Base-by-base conservation (phyloP, 1,140 invertebrate genomes). In the Aphaenogaster floridana region DNA sequence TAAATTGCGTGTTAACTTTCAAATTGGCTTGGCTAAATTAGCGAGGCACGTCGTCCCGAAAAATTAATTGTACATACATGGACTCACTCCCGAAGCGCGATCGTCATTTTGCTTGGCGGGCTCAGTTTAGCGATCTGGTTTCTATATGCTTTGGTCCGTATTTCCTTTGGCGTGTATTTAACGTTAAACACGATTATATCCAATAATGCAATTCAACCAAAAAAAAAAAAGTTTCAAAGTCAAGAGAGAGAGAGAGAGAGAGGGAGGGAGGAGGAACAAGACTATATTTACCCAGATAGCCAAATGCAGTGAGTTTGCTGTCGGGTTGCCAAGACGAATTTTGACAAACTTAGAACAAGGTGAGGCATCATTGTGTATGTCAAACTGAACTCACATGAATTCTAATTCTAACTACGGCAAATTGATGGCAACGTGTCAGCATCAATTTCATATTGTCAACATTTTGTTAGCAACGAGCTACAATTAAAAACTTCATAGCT, bases 11-110 rank as follows among this genome's bases (percentile, higher is more conserved):
- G 79, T 71, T 59, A 81, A 81, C 79, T 83, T 83, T 71, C 64
- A 52, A 81, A 81, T 83, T 64, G 79, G 45, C 21, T 83, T 83
- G 50, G 17, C 68, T 83, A 72, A 83, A 59, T 36, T 72, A 72
- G 66, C 79, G 68, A 83, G 79, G 66, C 79, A 83, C 79, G 3
- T 83, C 11, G n/a, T 69, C 61, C 52, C 52, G 52, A 83, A 81
- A 71, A 72, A 83, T 83, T 59, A 83, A 83, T 83, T 83, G 64
- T 81, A 81, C 45, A 68, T 80, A 80, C 52, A 48, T 83, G 39
- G 17, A 83, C 5, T 54, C 68, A 52, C 21, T 69, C 17, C 7
- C 78, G 36, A 69, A 21, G 45, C 64, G 64, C 50, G 21, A n/a
- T 54, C n/a, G 45, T 42, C 15, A 2, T 17, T 39, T 68, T 3